Evolutionary conservation across 2,113 vertebrate species (phyloP).

Genomic region (Phocoena sinus): DNA sequence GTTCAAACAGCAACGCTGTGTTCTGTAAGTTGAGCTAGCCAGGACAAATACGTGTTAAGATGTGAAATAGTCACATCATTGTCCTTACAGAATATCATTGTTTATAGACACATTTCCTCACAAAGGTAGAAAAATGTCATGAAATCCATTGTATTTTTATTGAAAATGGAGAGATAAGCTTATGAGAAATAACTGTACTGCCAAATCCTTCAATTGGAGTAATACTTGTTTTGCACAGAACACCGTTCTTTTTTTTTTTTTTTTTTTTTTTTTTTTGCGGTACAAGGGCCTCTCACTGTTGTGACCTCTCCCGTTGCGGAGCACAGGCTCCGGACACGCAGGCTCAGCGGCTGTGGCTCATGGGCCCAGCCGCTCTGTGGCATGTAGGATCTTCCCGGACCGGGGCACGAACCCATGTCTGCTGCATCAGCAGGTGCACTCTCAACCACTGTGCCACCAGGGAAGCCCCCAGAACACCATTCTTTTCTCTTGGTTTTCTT

Average conservation of each 20-base stretch:
- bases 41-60: background rate
- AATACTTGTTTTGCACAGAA: background rate
- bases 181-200: background rate
- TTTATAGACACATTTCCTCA: background rate
- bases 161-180: background rate
- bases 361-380: no score
- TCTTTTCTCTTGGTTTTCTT: background rate
- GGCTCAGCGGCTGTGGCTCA: no score
- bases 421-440: no score
- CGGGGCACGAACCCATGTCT: no score
- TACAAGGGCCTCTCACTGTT: no score
- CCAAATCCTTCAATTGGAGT: background rate
- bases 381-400: no score
- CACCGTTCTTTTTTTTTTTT: background rate
- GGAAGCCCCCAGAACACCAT: background rate
- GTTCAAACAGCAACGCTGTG: background rate
- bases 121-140: background rate
- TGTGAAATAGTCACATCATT: background rate
- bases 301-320: no score
- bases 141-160: background rate
- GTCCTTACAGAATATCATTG: background rate
- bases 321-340: no score
- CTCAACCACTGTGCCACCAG: no score
- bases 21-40: background rate
- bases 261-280: background rate